Base-by-base conservation (phyloP, 2,888 invertebrate genomes). In the Andrena praecox region DNA sequence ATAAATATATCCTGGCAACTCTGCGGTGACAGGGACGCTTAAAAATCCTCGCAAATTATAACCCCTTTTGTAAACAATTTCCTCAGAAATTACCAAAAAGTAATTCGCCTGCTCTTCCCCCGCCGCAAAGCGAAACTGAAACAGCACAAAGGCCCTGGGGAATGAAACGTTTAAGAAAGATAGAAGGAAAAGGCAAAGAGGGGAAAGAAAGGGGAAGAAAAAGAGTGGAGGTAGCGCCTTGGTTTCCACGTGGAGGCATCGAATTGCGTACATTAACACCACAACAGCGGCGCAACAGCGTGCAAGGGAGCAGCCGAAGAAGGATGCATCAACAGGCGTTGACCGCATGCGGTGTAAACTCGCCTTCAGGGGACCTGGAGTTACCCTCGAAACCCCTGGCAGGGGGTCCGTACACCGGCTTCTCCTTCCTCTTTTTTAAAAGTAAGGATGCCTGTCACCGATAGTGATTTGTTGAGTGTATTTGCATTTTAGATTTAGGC, bases 401-500 rank as follows among this genome's bases (percentile, higher is more conserved):
- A 88, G 93, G 93, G 92, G 93, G 93, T 93, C 93, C 87, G 82
- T 87, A 81, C 92, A 91, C 91, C 89, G 91, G 91, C 90, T 89
- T 87, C 92, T 89, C 91, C 90, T 91, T 91, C 91, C 91, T 91
- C 90, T 90, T 91, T 92, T 91, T 91, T 91, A 89, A 89, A 90
- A 91, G 90, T 91, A 92, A 91, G 92, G 91, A 91, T 92, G 90
- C 93, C 93, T 91, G 93, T 93, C 93, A 91, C 92, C 93, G 93
- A 93, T 93, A 91, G 92, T 93, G 93, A 93, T 93, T 93, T 93
- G 93, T 93, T 92, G 93, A 91, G 90, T 91, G 88, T 92, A 93
- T 93, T 93, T 93, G 93, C 93, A 93, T 93, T 93, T 93, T 93
- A 93, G 93, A 93, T 93, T 93, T 93, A 91, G 91, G 89, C 92